These are phyloP conservation scores for Lutjanus argentimaculatus DNA, from an alignment of 2,797 vertebrate genomes.

Conservation along the genomic window DNA sequence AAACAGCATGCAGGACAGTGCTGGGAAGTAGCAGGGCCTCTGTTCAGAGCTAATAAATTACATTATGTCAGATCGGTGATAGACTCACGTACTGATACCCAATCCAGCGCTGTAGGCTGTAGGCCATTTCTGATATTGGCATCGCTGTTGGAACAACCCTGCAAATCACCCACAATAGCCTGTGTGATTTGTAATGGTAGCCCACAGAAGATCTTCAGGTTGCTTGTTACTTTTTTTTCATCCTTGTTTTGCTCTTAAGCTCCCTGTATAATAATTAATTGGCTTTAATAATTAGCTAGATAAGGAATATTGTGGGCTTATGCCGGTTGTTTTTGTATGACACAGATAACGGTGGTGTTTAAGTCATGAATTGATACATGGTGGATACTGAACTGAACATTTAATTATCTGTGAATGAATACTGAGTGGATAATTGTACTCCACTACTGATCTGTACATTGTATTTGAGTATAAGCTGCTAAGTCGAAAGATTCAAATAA, in stretches of 20 bases:
- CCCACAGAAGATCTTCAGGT: not conserved
- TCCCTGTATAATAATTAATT: slow-evolving; percentile 34
- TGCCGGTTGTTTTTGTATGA: slow-evolving; percentile 26
- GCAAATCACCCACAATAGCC: not conserved
- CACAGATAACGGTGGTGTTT: slow-evolving; percentile 53
- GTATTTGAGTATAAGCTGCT: not conserved
- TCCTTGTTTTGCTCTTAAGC: slow-evolving; percentile 23
- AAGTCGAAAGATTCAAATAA: too few species aligned
- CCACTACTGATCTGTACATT: not conserved
- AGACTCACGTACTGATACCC: too few species aligned
- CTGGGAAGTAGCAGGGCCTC: too few species aligned
- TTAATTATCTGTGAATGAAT: slow-evolving; percentile 29
- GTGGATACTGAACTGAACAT: slow-evolving; percentile 40
- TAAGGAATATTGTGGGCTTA: slow-evolving; percentile 40
- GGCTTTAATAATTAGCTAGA: slow-evolving; percentile 59
- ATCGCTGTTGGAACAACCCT: too few species aligned
- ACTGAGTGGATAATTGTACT: not conserved
- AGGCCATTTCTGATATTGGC: too few species aligned
- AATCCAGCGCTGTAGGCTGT: too few species aligned
- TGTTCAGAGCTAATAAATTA: too few species aligned
- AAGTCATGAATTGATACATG: slow-evolving; percentile 46
- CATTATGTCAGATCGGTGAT: too few species aligned
- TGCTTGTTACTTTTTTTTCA: not conserved
- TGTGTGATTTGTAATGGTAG: not conserved
- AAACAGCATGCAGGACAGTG: too few species aligned